Conservation (phyloP, 2,113 vertebrate species). For the Bucco capensis region DNA sequence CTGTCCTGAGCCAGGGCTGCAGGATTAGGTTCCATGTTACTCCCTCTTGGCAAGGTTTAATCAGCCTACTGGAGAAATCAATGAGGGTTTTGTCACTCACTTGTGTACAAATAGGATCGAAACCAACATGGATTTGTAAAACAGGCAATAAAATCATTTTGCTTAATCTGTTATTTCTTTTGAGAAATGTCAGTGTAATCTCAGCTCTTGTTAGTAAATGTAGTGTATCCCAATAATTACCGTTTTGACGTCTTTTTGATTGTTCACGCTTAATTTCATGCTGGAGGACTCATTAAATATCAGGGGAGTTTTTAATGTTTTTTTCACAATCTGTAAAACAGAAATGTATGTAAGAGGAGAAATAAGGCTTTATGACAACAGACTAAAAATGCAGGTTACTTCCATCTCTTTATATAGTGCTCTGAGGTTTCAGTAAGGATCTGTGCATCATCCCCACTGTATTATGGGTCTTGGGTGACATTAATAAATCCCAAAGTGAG, state of each 20-base stretch:
- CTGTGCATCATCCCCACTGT: background rate
- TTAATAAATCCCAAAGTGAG: background rate
- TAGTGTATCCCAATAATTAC: constrained; percentile 12
- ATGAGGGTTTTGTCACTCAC: background rate
- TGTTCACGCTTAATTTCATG: constrained; percentile 10
- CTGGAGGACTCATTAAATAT: background rate
- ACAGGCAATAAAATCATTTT: background rate
- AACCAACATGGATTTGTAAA: background rate
- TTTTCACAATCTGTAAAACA: constrained; percentile 56
- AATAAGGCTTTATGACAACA: constrained; percentile 11
- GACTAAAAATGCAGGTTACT: background rate
- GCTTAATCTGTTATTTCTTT: background rate
- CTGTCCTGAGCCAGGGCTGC: background rate
- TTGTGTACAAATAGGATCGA: background rate
- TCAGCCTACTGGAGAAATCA: background rate
- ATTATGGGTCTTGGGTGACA: background rate
- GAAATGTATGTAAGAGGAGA: background rate
- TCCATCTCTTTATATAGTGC: background rate
- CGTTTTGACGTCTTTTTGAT: background rate
- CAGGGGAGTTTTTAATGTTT: background rate
- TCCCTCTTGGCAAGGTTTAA: background rate
- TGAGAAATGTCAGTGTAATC: background rate
- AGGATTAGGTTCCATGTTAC: background rate
- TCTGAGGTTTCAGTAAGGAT: background rate
- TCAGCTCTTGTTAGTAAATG: background rate